These are phyloP conservation scores for Arizona elegans DNA, from an alignment of 2,113 vertebrate species.

Conservation along the genomic window DNA sequence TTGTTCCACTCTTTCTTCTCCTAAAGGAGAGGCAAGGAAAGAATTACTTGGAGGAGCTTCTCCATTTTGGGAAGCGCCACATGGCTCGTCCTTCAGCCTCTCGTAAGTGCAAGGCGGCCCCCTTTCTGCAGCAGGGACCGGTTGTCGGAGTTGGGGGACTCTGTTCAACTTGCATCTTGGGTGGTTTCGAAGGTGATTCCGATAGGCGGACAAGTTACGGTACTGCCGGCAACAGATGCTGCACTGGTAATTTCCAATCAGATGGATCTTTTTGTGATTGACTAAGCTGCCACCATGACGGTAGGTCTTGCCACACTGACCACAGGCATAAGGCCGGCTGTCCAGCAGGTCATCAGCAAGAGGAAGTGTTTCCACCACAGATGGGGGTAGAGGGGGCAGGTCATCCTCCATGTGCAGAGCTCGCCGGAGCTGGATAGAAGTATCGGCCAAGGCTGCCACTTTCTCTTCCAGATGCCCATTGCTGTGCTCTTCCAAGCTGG, in stretches of 20 bases:
- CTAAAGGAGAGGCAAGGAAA: background rate
- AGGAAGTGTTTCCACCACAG: background rate
- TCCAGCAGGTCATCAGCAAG: background rate
- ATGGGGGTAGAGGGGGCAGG: background rate
- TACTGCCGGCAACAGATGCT: slow-evolving; percentile 84
- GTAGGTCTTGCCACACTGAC: slow-evolving; percentile 87
- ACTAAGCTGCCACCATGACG: slow-evolving; percentile 87
- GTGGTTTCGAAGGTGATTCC: slow-evolving; percentile 86
- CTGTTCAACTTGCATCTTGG: slow-evolving; percentile 70
- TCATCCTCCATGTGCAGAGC: background rate
- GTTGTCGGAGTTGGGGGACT: background rate
- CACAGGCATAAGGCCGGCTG: slow-evolving; percentile 68
- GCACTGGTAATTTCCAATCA: slow-evolving; percentile 84
- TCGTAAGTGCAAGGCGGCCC: slow-evolving; percentile 34
- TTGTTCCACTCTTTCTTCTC: background rate
- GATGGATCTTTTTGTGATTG: slow-evolving; percentile 89
- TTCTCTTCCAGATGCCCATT: slow-evolving; percentile 44
- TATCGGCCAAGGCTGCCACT: background rate
- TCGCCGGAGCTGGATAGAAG: background rate
- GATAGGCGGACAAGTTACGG: slow-evolving; percentile 82
- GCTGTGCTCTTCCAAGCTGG: slow-evolving; percentile 82
- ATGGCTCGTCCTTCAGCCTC: slow-evolving; percentile 51
- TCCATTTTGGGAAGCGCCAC: slow-evolving; percentile 47
- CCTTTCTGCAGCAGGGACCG: background rate
- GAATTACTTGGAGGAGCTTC: slow-evolving; percentile 9